phyloP scores from a whole-genome alignment of 2,797 vertebrate genomes.

The Molossus molossus region DNA sequence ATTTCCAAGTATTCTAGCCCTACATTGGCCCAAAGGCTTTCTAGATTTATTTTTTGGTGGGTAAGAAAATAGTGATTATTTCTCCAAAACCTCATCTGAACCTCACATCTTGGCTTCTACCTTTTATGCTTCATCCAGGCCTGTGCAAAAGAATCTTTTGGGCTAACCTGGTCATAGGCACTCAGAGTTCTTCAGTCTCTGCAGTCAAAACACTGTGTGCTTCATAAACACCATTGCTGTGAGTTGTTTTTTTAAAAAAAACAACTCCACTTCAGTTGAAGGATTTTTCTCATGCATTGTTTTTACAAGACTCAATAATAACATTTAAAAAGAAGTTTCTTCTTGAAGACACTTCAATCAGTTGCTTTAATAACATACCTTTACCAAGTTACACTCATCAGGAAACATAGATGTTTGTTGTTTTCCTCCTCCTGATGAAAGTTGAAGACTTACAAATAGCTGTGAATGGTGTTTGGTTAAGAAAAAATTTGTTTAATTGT shows the following conservation, averaged over 20 bases:
- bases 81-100: neutral
- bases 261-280: neutral
- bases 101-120: neutral
- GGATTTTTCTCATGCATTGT: slow-evolving; percentile 39
- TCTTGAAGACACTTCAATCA: neutral
- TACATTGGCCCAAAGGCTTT: neutral
- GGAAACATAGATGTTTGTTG: neutral
- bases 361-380: neutral
- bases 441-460: slow-evolving; percentile 15
- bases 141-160: neutral
- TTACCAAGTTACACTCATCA: neutral
- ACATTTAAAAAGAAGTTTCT: slow-evolving; percentile 7
- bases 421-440: slow-evolving; percentile 20
- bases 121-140: neutral
- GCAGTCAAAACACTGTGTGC: neutral
- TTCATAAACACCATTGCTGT: neutral
- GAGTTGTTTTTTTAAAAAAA: neutral
- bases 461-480: slow-evolving; percentile 43
- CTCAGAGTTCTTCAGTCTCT: neutral
- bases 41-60: neutral
- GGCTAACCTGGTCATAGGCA: neutral
- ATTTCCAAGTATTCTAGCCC: neutral
- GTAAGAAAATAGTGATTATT: neutral
- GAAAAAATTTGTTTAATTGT: slow-evolving; percentile 53
- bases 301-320: slow-evolving; percentile 38